Evolutionary conservation across 2,797 vertebrate species (phyloP), one percentile per base, ranked within the genome.

Genomic region (Myripristis jacobus): DNA sequence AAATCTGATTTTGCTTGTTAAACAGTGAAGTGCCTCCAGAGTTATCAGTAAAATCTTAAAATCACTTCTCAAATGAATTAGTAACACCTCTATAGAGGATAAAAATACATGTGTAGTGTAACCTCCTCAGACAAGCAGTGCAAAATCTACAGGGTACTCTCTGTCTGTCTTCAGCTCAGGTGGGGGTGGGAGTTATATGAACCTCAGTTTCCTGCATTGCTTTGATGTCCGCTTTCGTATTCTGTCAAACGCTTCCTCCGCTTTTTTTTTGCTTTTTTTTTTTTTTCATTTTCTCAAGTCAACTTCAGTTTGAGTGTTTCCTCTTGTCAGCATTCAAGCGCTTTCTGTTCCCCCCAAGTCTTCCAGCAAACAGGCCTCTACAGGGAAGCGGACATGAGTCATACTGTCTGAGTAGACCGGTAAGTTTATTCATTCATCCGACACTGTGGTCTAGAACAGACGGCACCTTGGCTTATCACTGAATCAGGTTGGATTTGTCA

Each of bases 301-400:
- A 38, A n/a, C 50, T 57, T 76, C 0, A 15, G 64, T 65, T 83
- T 0, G 11, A 77, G 67, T 71, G 60, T 76, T 77, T 83, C 61
- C 63, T 76, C 41, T 78, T 2, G 3, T 62, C 51, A 34, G 66
- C 63, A 38, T 8, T 61, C 56, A 72, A 77, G 64, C 2, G 47
- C 52, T 74, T 63, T 76, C 50, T 41, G 25, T 34, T 18, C 61
- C 38, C 74, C 63, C 12, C 50, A 2, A 56, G 57, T 66, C 51
- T 82, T 67, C 82, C 65, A 76, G 62, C 59, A 19, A 64, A 52
- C 70, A 75, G 56, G 51, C 60, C 61, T 59, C n/a, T 54, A 56
- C 65, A 77, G 83, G 60, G 74, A 92, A 91, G 55, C 73, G 75
- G 89, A 92, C 13, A 57, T 90, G 90, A 91, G 79, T 92, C 87